Evolutionary conservation across 2,113 vertebrate species (phyloP).

Genomic region (Falcunculus frontatus): DNA sequence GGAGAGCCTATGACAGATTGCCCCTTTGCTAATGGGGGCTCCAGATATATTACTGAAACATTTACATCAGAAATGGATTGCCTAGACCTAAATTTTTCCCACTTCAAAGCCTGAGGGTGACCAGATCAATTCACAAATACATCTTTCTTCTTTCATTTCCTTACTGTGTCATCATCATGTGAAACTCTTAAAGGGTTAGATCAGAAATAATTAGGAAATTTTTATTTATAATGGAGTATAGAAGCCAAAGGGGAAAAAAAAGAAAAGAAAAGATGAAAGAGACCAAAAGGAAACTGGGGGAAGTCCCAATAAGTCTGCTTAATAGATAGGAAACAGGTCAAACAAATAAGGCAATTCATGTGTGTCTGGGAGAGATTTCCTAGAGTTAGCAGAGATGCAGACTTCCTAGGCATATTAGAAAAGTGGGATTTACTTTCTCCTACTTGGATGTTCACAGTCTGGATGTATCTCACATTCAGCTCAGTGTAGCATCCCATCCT

Average conservation of each 20-base stretch:
- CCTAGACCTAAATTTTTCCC: constrained; percentile 29
- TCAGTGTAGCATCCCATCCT: background rate
- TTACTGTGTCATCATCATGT: constrained; percentile 47
- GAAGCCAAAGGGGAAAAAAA: background rate
- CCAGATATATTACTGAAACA: constrained; percentile 22
- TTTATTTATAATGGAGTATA: constrained; percentile 4
- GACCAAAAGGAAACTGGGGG: background rate
- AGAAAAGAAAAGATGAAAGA: background rate
- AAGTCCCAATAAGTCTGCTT: background rate
- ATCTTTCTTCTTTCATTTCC: constrained; percentile 55
- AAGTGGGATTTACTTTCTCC: background rate
- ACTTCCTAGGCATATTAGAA: background rate
- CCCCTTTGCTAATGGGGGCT: background rate
- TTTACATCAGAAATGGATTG: constrained; percentile 40
- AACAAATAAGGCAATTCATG: constrained; percentile 7
- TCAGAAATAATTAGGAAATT: constrained; percentile 52
- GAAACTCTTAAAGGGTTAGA: constrained; percentile 45
- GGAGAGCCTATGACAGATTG: constrained; percentile 4
- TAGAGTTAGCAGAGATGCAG: background rate
- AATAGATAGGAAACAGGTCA: background rate
- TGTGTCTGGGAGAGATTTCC: background rate
- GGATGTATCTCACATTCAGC: background rate
- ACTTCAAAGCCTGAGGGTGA: constrained; percentile 45
- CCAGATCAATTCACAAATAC: constrained; percentile 40
- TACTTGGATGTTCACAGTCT: background rate